Evolutionary conservation across 2,888 invertebrate genomes (phyloP).

Genomic region (Ferrisia virgata): DNA sequence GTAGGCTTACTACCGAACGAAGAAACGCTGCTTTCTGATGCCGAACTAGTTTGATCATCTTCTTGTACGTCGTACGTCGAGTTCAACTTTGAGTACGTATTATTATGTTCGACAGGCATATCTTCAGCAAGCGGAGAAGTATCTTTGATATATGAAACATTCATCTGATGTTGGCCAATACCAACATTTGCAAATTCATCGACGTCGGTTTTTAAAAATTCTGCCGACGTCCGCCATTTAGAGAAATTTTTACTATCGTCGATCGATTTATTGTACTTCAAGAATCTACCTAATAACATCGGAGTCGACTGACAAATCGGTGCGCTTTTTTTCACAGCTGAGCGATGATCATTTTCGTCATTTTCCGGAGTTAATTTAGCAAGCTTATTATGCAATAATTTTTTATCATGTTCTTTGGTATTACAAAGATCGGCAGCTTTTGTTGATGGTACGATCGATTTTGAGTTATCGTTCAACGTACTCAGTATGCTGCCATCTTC

Average conservation of each 20-base stretch:
- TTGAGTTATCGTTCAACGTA: background rate
- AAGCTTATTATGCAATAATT: background rate
- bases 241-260: background rate
- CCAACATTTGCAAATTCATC: background rate
- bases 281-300: background rate
- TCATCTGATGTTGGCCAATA: background rate
- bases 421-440: background rate
- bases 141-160: constrained; percentile 22
- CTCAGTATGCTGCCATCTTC: background rate
- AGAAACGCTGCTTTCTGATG: constrained; percentile 13
- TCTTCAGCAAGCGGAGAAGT: background rate
- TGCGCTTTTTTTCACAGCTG: background rate
- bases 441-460: background rate
- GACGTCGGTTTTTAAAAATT: background rate
- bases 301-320: constrained; percentile 4
- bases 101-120: background rate
- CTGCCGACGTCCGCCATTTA: background rate
- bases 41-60: background rate
- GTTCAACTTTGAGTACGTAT: background rate
- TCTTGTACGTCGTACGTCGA: background rate
- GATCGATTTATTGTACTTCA: background rate
- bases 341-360: constrained; percentile 4
- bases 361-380: background rate
- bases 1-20: background rate
- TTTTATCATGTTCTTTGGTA: background rate